Evolutionary conservation across 2,797 vertebrate genomes (phyloP), one percentile per base, ranked within the genome.

Genomic region (Urophycis tenuis): DNA sequence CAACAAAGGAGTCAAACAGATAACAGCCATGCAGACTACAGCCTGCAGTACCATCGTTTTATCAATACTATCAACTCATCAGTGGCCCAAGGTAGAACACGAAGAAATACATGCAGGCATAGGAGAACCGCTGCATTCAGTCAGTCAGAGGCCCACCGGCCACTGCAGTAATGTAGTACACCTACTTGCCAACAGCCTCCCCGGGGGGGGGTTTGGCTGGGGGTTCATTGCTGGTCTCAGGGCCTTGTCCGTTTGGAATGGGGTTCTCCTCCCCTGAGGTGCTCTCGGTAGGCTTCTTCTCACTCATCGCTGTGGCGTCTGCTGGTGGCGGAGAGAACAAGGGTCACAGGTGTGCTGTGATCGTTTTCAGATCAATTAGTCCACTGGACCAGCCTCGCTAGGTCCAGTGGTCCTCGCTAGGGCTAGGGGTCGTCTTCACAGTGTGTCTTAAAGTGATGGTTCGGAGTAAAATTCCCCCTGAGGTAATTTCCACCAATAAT

Each of bases 171-270:
- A 22, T 3, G 22, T 15, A 60, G 25, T 10, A 11, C 69, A 90
- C 92, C 91, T 87, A 93, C 92, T 91, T 91, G 78, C 86, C 90
- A 53, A 80, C 69, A 30, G 87, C 88, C 0, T 89, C 88, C 73
- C 83, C 84, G 7, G 92, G 76, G 0, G 85, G 80, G 0, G 92
- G 89, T 75, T 89, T 77, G 33, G 53, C 39, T 15, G 39, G 2
- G 25, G 93, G 88, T 0, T 91, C 89, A 0, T 94, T 92, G 0
- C 85, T 36, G 1, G 93, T 89, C 41, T 94, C 92, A 0, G 92
- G 93, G 75, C 93, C 90, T 83, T 96, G 98, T 80, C 97, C 97
- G 0, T 99, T 99, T 77, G 96, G 96, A 71, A 99, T 94, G 70
- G 95, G 86, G 29, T 94, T 96, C 81, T 88, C 94, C 89, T 98